Conservation (phyloP, 2,113 vertebrate species). For the Cepphus grylle region DNA sequence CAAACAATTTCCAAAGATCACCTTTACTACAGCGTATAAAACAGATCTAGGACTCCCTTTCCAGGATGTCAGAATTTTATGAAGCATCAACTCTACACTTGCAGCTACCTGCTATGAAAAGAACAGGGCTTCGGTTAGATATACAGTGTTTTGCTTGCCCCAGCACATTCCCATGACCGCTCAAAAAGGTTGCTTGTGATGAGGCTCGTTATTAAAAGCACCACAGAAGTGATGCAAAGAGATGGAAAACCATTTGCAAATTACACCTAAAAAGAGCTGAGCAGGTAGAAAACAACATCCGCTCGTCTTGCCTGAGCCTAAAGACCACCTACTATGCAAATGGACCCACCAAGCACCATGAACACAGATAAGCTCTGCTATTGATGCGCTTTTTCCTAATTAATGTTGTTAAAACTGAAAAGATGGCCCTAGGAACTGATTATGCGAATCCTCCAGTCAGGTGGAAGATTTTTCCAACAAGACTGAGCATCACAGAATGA, state of each 20-base stretch:
- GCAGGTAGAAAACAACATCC: not conserved
- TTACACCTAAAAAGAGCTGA: not conserved
- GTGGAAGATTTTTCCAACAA: not conserved
- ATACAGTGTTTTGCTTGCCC: not conserved
- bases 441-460: not conserved
- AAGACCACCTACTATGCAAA: not conserved
- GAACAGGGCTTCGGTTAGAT: not conserved
- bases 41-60: constrained; percentile 57
- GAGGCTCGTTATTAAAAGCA: not conserved
- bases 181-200: not conserved
- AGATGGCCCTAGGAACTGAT: not conserved
- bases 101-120: constrained; percentile 12
- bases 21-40: constrained; percentile 69
- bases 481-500: not conserved
- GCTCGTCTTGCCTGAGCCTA: not conserved
- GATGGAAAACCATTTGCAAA: not conserved
- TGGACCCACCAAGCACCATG: not conserved
- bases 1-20: constrained; percentile 66
- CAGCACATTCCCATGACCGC: not conserved
- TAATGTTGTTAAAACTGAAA: not conserved
- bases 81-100: constrained; percentile 13
- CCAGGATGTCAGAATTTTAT: constrained; percentile 61
- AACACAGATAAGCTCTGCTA: not conserved
- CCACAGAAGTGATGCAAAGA: not conserved
- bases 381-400: not conserved